phyloP scores from a whole-genome alignment of 2,113 vertebrate genomes.

The Axis porcinus region DNA sequence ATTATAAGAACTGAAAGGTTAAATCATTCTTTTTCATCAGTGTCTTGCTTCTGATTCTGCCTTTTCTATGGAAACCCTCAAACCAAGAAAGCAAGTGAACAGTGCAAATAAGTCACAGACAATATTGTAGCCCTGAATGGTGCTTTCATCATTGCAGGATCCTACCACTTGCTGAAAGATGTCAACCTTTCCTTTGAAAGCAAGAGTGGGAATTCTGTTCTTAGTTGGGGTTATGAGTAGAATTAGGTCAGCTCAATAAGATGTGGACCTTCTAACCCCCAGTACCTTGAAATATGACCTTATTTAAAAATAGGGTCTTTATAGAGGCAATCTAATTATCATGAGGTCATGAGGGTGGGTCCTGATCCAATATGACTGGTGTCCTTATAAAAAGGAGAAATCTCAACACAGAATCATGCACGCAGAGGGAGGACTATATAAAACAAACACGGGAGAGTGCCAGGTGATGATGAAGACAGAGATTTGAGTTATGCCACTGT shows the following conservation, averaged over 20 bases:
- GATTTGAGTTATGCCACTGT: background rate
- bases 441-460: background rate
- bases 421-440: background rate
- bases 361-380: background rate
- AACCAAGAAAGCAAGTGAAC: slow-evolving; percentile 41
- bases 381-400: background rate
- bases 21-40: background rate
- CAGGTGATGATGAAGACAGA: background rate
- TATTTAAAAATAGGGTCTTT: background rate
- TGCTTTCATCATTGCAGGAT: slow-evolving; percentile 10
- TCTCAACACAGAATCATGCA: background rate
- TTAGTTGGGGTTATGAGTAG: background rate
- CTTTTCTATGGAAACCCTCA: slow-evolving; percentile 41
- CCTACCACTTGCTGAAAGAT: slow-evolving; percentile 69
- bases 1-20: background rate
- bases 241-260: background rate
- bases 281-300: background rate
- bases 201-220: slow-evolving; percentile 67
- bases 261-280: background rate
- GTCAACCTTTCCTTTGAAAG: slow-evolving; percentile 70
- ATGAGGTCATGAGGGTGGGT: background rate
- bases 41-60: slow-evolving; percentile 16
- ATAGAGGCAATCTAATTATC: background rate
- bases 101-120: slow-evolving; percentile 64
- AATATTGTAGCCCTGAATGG: slow-evolving; percentile 49